A percentile compares a stretch with the other conserved stretches of the same genome.
Conservation (phyloP, 2,113 vertebrate species). For the Caracal caracal region DNA sequence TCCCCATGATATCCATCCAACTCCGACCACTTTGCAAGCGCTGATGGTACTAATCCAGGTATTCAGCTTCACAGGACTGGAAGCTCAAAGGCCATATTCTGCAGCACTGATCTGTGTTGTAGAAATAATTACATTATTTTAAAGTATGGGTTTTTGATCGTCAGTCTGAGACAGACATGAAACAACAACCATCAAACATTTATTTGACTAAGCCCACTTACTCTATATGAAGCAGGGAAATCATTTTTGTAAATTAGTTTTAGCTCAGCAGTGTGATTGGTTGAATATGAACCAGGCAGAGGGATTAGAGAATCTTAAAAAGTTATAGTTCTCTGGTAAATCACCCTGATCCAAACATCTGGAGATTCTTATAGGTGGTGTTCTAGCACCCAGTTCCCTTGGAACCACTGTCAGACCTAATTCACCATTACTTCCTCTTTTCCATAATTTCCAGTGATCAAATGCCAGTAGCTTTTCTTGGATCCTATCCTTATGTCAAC, state of each 20-base stretch:
- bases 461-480: constrained; percentile 77
- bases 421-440: constrained; percentile 57
- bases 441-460: constrained; percentile 69
- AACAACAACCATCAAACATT: not conserved
- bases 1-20: not conserved
- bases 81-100: not conserved
- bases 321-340: not conserved
- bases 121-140: not conserved
- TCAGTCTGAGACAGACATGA: not conserved
- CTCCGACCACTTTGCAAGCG: not conserved
- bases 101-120: not conserved
- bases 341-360: not conserved
- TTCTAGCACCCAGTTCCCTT: not conserved
- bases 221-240: not conserved
- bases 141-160: not conserved
- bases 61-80: not conserved
- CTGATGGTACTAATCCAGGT: not conserved
- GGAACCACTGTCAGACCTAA: not conserved
- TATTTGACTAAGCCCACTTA: not conserved
- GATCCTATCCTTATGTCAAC: constrained; percentile 73
- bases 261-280: not conserved
- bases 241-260: not conserved
- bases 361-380: not conserved
- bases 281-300: not conserved
- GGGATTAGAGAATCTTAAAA: not conserved